Base-by-base conservation (phyloP, 2,113 vertebrate genomes). In the Catagonus wagneri region DNA sequence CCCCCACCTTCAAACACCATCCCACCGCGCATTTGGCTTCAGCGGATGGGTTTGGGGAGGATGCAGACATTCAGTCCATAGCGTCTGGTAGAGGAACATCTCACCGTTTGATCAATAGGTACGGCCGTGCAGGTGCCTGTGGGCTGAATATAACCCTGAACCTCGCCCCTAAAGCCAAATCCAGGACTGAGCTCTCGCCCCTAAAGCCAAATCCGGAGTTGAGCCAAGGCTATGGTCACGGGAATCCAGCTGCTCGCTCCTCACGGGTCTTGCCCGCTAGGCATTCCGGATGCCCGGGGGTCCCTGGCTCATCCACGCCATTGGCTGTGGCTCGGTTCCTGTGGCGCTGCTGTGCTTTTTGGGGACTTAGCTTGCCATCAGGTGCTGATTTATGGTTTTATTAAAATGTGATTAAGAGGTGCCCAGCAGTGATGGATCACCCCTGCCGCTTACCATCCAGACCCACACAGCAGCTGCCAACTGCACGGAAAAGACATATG, bases 331-430 rank as follows among this genome's bases (percentile, higher is more conserved):
- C 27, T n/a, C 60, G 39, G 66, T 39, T 74, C 60, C 65, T 9
- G 0, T 7, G 80, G 50, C 20, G 11, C 65, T 60, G 54, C 39
- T 2, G 0, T 66, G 32, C 54, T 60, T 76, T 87, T 81, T 50
- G 52, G 27, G 23, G 36, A 16, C 34, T 56, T 50, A 32, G 34
- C 63, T 84, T 4, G 4, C 22, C 79, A 61, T 61, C 80, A 39
- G 29, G 17, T 68, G 75, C 95, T 96, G 96, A 97, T 96, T 93
- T 89, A 94, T 69, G 58, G n/a, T 39, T 74, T 34, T 86, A 54
- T 95, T 97, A 81, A 96, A 88, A 39, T 65, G 75, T 58, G 72
- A 86, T 86, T 76, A 88, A 96, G 72, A 60, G 39, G 86, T 50
- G 36, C 54, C 50, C 12, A 2, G 87, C 52, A 52, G 13, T 16